phyloP scores from a whole-genome alignment of 2,113 vertebrate genomes.

The Pagrus major region DNA sequence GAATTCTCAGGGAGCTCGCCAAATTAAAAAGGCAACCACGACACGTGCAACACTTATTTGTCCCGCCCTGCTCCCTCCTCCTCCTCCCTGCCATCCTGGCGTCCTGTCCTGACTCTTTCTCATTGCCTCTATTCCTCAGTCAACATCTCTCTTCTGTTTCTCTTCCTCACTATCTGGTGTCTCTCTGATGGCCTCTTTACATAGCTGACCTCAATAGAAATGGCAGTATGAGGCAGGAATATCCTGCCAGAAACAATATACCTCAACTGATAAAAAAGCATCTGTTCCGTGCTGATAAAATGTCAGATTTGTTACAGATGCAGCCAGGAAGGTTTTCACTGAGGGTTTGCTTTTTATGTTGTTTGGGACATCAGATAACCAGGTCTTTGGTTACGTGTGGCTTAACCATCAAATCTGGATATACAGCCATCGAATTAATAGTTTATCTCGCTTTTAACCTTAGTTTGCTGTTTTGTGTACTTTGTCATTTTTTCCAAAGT shows the following conservation, averaged over 20 bases:
- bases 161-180: conserved; percentile 34
- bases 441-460: conserved; percentile 24
- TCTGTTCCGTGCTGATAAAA: conserved; percentile 54
- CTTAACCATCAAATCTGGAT: conserved; percentile 28
- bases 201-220: conserved; percentile 59
- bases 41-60: conserved; percentile 40
- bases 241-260: conserved; percentile 48
- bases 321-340: conserved; percentile 7
- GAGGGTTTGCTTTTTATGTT: conserved; percentile 10
- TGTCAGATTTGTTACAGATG: conserved; percentile 41
- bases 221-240: conserved; percentile 41
- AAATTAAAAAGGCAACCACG: conserved; percentile 70
- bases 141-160: conserved; percentile 47
- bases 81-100: conserved; percentile 27
- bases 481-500: conserved; percentile 8
- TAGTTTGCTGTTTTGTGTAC: neutral
- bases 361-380: conserved; percentile 23
- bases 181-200: conserved; percentile 57
- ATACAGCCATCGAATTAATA: neutral
- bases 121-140: conserved; percentile 27
- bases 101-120: conserved; percentile 25
- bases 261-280: conserved; percentile 47
- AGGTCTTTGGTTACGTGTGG: conserved; percentile 1
- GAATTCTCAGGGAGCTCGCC: conserved; percentile 50
- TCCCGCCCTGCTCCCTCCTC: conserved; percentile 29